phyloP scores from a whole-genome alignment of 2,797 vertebrate species.

The Siniperca undulata region DNA sequence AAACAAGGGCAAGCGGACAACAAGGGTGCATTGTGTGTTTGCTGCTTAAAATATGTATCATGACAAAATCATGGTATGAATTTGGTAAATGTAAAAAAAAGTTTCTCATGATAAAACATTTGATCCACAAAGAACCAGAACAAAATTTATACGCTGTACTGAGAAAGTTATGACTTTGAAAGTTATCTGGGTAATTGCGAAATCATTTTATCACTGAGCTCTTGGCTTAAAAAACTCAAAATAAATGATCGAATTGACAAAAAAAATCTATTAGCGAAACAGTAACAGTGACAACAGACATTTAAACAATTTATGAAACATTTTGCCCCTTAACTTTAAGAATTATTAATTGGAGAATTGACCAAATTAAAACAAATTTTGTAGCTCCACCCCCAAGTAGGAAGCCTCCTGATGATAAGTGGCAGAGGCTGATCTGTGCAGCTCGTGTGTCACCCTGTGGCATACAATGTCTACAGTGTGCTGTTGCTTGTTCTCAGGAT shows the following conservation, averaged over 20 bases:
- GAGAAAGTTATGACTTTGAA: not conserved
- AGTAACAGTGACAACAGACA: not conserved
- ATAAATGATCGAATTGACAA: not conserved
- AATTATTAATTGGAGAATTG: constrained; percentile 8
- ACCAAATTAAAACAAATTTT: not conserved
- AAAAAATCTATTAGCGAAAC: not conserved
- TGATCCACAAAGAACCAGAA: not conserved
- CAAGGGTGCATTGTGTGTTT: not conserved
- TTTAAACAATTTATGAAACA: not conserved
- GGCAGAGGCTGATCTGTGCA: not conserved
- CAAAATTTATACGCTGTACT: not conserved
- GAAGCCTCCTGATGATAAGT: constrained; percentile 60
- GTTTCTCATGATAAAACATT: not conserved
- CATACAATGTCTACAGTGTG: not conserved
- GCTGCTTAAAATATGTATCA: not conserved
- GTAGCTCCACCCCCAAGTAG: constrained; percentile 47
- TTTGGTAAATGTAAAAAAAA: not conserved
- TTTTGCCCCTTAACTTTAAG: not conserved
- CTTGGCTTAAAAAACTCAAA: not conserved
- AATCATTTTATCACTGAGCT: not conserved
- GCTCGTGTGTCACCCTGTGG: not conserved
- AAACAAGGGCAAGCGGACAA: not conserved
- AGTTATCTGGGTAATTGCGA: not conserved
- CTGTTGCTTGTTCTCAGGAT: constrained; percentile 57
- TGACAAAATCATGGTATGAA: not conserved